A percentile compares a stretch with the other conserved stretches of the same genome.
phyloP scores from a whole-genome alignment of 1,140 invertebrate genomes.

The Anastatus disparis region DNA sequence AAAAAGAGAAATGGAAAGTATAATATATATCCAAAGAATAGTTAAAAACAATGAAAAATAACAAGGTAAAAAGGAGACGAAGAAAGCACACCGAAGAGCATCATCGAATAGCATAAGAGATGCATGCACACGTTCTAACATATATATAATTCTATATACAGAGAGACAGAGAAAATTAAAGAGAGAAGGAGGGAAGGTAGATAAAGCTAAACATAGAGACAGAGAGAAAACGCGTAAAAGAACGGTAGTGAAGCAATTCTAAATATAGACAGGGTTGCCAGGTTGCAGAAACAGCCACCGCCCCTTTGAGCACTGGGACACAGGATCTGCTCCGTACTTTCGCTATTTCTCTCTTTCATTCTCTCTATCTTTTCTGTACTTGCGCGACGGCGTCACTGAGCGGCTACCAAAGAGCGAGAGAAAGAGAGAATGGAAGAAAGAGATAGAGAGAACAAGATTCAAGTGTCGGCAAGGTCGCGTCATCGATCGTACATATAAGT shows the following conservation, averaged over 20 bases:
- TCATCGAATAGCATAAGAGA: too few species aligned
- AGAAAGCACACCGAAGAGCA: too few species aligned
- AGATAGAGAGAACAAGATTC: conserved; percentile 8
- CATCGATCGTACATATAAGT: conserved; percentile 60
- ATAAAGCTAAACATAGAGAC: neutral
- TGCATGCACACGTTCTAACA: too few species aligned
- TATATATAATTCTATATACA: too few species aligned
- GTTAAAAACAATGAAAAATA: too few species aligned
- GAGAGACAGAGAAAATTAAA: neutral
- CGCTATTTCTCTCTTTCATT: neutral
- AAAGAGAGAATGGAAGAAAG: neutral
- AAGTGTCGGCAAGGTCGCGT: conserved; percentile 64
- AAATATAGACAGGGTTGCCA: conserved; percentile 68
- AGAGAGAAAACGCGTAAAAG: conserved; percentile 23
- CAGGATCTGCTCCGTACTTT: conserved; percentile 38
- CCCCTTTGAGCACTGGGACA: conserved; percentile 61
- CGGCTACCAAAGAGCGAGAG: neutral
- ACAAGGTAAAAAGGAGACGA: too few species aligned
- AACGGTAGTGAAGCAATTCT: conserved; percentile 56
- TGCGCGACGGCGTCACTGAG: neutral
- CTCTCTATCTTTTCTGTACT: neutral
- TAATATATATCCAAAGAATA: too few species aligned
- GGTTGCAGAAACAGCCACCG: conserved; percentile 67
- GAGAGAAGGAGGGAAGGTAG: neutral
- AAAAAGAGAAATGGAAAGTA: too few species aligned